These are phyloP conservation scores for Oryzias curvinotus DNA, from an alignment of 2,113 vertebrate genomes.

Conservation along the genomic window DNA sequence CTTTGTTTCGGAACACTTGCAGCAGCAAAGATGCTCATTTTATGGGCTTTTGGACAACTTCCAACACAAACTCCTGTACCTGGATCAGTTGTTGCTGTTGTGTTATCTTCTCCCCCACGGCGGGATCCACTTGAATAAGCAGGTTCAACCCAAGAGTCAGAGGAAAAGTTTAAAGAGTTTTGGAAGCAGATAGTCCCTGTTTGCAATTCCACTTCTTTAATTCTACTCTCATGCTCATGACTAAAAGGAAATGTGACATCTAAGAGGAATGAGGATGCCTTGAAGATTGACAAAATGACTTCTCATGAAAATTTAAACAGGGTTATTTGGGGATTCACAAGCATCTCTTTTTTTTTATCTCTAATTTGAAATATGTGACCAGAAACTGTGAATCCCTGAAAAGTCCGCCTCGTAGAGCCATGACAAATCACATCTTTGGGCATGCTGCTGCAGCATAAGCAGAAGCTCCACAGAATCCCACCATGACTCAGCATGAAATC, in stretches of 20 bases:
- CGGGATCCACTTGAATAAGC: not conserved
- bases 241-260: constrained; percentile 1
- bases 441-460: no score
- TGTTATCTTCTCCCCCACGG: not conserved
- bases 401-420: not conserved
- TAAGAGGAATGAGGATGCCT: not conserved
- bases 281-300: no score
- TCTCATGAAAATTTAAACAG: no score
- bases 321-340: not conserved
- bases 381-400: constrained; percentile 1
- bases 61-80: constrained; percentile 15
- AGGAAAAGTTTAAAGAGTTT: not conserved
- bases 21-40: constrained; percentile 13
- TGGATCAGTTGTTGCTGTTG: constrained; percentile 3
- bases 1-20: constrained; percentile 1
- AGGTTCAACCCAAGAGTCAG: constrained; percentile 3
- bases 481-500: no score
- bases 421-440: constrained; percentile 8
- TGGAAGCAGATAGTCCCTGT: not conserved
- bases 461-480: no score
- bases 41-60: constrained; percentile 17
- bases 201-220: not conserved
- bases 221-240: not conserved
- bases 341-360: constrained; percentile 13
- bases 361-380: constrained; percentile 2